Evolutionary conservation across 2,797 vertebrate genomes (phyloP).

Genomic region (Luscinia luscinia): DNA sequence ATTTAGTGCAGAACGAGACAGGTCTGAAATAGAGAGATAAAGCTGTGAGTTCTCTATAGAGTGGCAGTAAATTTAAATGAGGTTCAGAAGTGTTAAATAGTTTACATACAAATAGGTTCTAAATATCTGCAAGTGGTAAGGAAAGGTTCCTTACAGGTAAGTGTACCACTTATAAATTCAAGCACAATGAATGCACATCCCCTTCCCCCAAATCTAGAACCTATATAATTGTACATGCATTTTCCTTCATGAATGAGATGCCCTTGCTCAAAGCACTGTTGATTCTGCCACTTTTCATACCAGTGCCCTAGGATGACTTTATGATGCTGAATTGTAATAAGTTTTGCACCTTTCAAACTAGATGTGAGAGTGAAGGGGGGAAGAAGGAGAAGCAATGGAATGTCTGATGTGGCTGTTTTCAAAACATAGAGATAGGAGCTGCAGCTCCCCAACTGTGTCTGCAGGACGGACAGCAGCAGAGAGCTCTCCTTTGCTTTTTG

Average conservation of each 20-base stretch:
- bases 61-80: neutral
- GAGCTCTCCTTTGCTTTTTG: too few species aligned
- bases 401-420: too few species aligned
- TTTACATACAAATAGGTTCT: neutral
- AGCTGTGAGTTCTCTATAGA: neutral
- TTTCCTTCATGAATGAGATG: neutral
- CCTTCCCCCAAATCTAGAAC: neutral
- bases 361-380: too few species aligned
- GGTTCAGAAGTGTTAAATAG: conserved; percentile 1
- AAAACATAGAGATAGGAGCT: too few species aligned
- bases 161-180: neutral
- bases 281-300: neutral
- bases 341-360: too few species aligned
- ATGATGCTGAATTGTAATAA: too few species aligned
- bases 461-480: too few species aligned
- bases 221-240: neutral
- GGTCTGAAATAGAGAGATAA: conserved; percentile 12
- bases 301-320: neutral
- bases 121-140: neutral
- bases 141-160: neutral
- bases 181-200: neutral
- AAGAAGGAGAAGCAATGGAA: too few species aligned
- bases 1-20: neutral
- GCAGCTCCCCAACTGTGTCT: too few species aligned
- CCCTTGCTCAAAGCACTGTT: neutral